Percentiles rank a stretch among this genome's conserved stretches.
Evolutionary conservation across 2,888 invertebrate genomes (phyloP).

Genomic region (Matsumyia berberina): DNA sequence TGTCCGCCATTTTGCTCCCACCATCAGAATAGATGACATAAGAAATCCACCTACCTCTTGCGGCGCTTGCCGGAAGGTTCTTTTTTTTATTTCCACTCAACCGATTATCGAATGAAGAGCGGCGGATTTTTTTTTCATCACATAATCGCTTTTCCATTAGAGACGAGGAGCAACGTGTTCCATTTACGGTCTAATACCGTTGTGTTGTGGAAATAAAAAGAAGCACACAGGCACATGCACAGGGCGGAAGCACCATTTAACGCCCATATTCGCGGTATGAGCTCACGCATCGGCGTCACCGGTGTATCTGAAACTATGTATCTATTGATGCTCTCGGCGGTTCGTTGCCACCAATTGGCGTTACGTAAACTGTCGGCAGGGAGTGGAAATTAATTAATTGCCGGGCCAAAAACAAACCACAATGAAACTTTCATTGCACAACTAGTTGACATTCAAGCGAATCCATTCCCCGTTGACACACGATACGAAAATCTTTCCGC

Average conservation of each 20-base stretch:
- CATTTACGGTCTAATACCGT: conserved; percentile 44
- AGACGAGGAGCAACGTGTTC: conserved; percentile 34
- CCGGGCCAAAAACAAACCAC: conserved; percentile 14
- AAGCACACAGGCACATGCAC: conserved; percentile 1
- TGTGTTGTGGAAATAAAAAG: conserved; percentile 12
- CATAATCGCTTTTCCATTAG: conserved; percentile 63
- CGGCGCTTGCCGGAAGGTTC: no score
- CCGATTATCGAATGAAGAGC: conserved; percentile 61
- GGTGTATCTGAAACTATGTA: not conserved
- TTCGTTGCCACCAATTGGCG: conserved; percentile 29
- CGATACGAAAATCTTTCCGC: conserved; percentile 19
- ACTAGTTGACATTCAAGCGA: conserved; percentile 50
- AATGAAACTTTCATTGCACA: conserved; percentile 41
- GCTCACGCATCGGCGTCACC: conserved; percentile 5
- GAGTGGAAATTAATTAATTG: conserved; percentile 49
- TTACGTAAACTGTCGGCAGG: conserved; percentile 32
- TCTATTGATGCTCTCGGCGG: conserved; percentile 32
- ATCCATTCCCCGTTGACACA: conserved; percentile 7
- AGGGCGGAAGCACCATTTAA: conserved; percentile 36
- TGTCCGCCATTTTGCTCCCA: no score
- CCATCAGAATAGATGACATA: no score
- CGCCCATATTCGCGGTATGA: not conserved
- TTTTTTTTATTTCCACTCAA: conserved; percentile 67
- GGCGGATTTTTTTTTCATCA: conserved; percentile 21
- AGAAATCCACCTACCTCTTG: no score